These are phyloP conservation scores for Bucco capensis DNA, from an alignment of 2,113 vertebrate species.

Conservation along the genomic window DNA sequence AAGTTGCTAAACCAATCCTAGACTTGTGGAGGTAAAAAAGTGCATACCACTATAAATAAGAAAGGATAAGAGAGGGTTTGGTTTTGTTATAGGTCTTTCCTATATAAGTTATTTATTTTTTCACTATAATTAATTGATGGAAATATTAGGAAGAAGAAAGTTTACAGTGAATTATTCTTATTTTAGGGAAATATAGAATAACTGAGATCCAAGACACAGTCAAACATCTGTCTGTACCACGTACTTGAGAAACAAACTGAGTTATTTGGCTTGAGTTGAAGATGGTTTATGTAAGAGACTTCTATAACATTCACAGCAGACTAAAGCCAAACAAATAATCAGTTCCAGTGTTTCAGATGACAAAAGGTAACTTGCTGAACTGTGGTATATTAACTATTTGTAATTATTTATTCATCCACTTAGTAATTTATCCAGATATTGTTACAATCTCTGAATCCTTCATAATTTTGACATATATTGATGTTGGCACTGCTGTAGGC, in stretches of 20 bases:
- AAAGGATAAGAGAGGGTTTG: too few species aligned
- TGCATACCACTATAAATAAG: too few species aligned
- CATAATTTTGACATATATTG: conserved; percentile 11
- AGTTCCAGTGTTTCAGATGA: neutral
- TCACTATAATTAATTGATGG: too few species aligned
- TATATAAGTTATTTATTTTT: too few species aligned
- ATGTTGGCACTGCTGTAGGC: neutral
- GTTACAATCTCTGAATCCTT: neutral
- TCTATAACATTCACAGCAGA: neutral
- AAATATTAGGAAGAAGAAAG: too few species aligned
- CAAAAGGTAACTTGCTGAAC: neutral
- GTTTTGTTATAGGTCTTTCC: too few species aligned
- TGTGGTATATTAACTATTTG: neutral
- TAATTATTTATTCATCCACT: neutral
- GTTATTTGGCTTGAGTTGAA: neutral
- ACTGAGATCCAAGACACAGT: too few species aligned
- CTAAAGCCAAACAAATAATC: neutral
- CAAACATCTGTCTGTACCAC: too few species aligned
- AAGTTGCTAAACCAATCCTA: neutral
- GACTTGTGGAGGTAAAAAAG: neutral
- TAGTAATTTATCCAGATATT: neutral
- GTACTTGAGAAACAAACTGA: neutral
- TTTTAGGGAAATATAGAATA: too few species aligned
- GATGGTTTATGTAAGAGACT: neutral
- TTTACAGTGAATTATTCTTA: too few species aligned